A percentile compares a stretch with the other conserved stretches of the same genome.
phyloP scores from a whole-genome alignment of 2,888 invertebrate species.

The Parascotia fuliginaria region DNA sequence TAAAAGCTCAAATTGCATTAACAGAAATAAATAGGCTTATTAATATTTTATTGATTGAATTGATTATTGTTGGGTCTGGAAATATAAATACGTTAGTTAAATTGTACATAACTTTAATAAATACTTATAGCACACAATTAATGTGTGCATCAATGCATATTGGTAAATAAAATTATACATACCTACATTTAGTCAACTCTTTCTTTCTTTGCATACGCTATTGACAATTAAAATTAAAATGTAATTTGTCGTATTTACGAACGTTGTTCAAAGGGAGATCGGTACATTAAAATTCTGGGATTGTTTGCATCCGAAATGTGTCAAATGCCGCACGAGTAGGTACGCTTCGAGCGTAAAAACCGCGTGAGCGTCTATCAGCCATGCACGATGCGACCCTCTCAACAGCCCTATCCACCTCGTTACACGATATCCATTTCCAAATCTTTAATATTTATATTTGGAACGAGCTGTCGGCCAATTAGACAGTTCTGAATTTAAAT shows the following conservation, averaged over 20 bases:
- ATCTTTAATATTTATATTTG: conserved; percentile 70
- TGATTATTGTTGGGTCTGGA: no score
- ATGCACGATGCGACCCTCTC: conserved; percentile 37
- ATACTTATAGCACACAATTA: no score
- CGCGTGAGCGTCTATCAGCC: conserved; percentile 24
- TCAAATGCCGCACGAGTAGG: conserved; percentile 28
- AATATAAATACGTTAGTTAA: no score
- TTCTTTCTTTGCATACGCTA: background rate
- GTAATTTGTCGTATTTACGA: conserved; percentile 10
- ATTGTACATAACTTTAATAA: no score
- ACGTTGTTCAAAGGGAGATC: conserved; percentile 23
- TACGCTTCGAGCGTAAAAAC: conserved; percentile 40
- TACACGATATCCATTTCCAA: conserved; percentile 55
- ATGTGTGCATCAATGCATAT: no score
- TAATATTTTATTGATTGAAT: no score
- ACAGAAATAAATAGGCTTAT: no score
- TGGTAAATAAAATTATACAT: no score
- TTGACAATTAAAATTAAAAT: conserved; percentile 12
- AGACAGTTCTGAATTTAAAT: conserved; percentile 68
- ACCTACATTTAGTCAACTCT: no score
- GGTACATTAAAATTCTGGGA: conserved; percentile 22
- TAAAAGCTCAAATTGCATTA: no score
- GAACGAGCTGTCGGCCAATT: conserved; percentile 74
- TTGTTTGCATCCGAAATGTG: conserved; percentile 38
- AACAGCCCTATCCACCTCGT: conserved; percentile 46